Base-by-base conservation (phyloP, 2,888 invertebrate genomes). In the Eubasilissa splendida region DNA sequence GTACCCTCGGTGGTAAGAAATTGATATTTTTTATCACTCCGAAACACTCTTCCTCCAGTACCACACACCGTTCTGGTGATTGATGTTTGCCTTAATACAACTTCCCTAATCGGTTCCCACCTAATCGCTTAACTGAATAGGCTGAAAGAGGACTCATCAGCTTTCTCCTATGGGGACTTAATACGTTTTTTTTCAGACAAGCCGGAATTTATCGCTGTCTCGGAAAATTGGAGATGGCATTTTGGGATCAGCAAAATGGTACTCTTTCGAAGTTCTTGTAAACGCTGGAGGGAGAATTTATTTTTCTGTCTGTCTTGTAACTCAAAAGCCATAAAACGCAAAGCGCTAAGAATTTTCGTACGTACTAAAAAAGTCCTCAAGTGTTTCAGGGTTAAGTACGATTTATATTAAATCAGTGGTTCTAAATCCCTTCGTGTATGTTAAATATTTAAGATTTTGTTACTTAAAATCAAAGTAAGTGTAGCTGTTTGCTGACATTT, bases 1-100 rank as follows among this genome's bases (percentile, higher is more conserved):
- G 14, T n/a, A 50, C 50, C 50, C 10, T 4, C 14, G 50, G 68
- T 10, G 63, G 53, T 10, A 71, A 54, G 54, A 68, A 63, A 63
- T 33, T 12, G 63, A 68, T 68, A 68, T 68, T 68, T 68, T 58
- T 68, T 68, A 68, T 68, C 68, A 42, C 68, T 10, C 50, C 68
- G 52, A 50, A 68, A 50, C 68, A 68, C 52, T 33, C 68, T 14
- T 12, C 31, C 50, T 50, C n/a, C 68, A 63, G 50, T 14, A 68
- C n/a, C n/a, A n/a, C n/a, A n/a, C 50, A n/a, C 50, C 42, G 14
- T 63, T 14, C 68, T 12, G 50, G 12, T 73, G 71, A 56, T 73
- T 73, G 56, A 56, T 73, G 71, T 73, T 73, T 5, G 54, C 53
- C 70, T 70, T 42, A 53, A 22, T 70, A 31, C 52, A 70, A 70